phyloP scores from a whole-genome alignment of 2,113 vertebrate genomes.

The Brachirus orientalis region DNA sequence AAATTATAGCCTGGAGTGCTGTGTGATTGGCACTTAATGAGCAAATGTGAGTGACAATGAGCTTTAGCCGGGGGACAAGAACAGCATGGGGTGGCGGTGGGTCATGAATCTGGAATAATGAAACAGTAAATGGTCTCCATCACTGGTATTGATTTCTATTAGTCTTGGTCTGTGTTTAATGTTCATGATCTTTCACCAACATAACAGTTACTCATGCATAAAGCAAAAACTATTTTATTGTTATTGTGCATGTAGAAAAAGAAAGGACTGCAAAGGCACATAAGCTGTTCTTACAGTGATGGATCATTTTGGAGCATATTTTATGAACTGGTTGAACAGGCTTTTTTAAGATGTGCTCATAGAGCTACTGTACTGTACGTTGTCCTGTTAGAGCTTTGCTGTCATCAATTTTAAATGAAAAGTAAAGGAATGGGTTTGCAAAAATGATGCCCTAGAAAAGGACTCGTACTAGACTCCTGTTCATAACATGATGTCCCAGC shows the following conservation, averaged over 20 bases:
- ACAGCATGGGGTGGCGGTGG: constrained; percentile 64
- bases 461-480: constrained; percentile 67
- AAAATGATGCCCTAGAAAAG: constrained; percentile 53
- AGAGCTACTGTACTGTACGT: constrained; percentile 17
- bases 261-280: neutral
- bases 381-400: constrained; percentile 31
- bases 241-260: constrained; percentile 28
- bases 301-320: constrained; percentile 25
- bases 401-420: constrained; percentile 55
- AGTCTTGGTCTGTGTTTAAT: constrained; percentile 63
- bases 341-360: too few species aligned
- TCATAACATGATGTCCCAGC: constrained; percentile 64
- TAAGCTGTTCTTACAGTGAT: constrained; percentile 14
- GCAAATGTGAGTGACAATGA: constrained; percentile 80
- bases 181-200: constrained; percentile 52
- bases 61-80: constrained; percentile 69
- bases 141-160: constrained; percentile 73
- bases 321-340: too few species aligned
- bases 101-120: constrained; percentile 79
- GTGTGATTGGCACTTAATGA: constrained; percentile 82
- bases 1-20: constrained; percentile 75
- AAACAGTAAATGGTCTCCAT: constrained; percentile 76
- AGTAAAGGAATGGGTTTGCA: constrained; percentile 49
- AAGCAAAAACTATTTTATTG: constrained; percentile 25
- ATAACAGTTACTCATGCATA: constrained; percentile 27